Evolutionary conservation across 1,140 invertebrate species (phyloP).

Genomic region (Drosophila littoralis): DNA sequence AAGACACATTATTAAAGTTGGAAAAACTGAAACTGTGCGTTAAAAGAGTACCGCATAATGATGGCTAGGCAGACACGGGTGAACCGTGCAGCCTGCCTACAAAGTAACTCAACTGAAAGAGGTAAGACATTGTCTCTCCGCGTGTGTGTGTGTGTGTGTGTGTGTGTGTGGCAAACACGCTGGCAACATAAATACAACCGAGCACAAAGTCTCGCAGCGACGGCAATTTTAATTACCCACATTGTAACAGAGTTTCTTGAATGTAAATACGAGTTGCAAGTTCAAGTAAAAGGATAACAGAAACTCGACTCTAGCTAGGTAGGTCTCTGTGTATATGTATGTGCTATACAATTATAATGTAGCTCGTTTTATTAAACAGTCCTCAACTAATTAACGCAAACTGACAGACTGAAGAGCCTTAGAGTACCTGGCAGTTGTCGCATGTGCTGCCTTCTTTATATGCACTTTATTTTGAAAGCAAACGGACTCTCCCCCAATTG

Average conservation of each 20-base stretch:
- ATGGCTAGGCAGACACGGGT: constrained; percentile 1
- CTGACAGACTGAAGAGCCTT: constrained; percentile 7
- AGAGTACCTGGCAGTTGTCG: constrained; percentile 8
- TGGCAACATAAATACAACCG: constrained; percentile 59
- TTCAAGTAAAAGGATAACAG: constrained; percentile 26
- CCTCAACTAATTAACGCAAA: constrained; percentile 54
- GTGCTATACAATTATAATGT: constrained; percentile 4
- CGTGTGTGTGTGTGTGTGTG: neutral
- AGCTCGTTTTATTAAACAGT: constrained; percentile 23
- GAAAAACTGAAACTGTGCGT: constrained; percentile 25
- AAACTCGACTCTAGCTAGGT: neutral
- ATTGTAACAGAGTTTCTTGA: constrained; percentile 54
- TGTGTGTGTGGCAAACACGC: constrained; percentile 42
- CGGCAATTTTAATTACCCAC: constrained; percentile 78
- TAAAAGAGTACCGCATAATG: constrained; percentile 29
- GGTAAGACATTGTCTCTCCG: constrained; percentile 13
- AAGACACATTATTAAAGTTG: constrained; percentile 53
- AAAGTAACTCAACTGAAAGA: constrained; percentile 34
- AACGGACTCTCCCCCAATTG: constrained; percentile 34
- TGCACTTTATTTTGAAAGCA: constrained; percentile 2
- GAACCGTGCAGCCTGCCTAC: constrained; percentile 4
- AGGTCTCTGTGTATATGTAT: constrained; percentile 7
- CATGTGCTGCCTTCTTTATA: neutral
- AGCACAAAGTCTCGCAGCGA: constrained; percentile 34
- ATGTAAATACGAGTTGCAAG: constrained; percentile 53